Evolutionary conservation across 2,797 vertebrate genomes (phyloP).

Genomic region (Oreochromis grahami): DNA sequence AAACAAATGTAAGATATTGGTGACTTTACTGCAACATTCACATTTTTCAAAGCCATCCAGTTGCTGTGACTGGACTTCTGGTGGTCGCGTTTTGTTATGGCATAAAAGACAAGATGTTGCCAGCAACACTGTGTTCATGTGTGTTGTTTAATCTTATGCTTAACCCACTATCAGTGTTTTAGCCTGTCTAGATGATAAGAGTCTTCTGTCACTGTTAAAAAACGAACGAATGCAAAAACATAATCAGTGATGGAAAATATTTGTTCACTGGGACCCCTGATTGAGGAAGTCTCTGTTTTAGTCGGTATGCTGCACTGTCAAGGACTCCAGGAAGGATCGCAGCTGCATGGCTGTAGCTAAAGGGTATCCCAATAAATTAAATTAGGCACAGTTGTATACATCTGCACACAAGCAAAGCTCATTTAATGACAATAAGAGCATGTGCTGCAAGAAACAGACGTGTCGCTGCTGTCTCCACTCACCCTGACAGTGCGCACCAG

Average conservation of each 20-base stretch:
- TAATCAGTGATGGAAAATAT: not conserved
- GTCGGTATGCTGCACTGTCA: not conserved
- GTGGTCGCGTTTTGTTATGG: not conserved
- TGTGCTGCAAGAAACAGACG: not conserved
- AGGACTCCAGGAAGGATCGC: not conserved
- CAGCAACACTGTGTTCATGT: not conserved
- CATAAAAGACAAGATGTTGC: not conserved
- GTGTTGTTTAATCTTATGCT: not conserved
- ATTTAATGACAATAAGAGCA: not conserved
- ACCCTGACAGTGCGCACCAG: slow-evolving; percentile 75
- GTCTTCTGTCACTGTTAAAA: not conserved
- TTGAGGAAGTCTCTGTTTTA: not conserved
- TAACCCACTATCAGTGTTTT: not conserved
- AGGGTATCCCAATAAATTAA: not conserved
- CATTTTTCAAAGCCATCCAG: not conserved
- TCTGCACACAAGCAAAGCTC: not conserved
- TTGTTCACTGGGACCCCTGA: not conserved
- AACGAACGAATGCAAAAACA: fast-evolving
- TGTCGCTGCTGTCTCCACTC: slow-evolving; percentile 10
- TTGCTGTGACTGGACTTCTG: not conserved
- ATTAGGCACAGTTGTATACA: not conserved
- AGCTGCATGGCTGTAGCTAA: not conserved
- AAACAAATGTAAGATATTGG: not conserved
- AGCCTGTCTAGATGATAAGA: not conserved
- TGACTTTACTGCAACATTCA: not conserved